A percentile compares a stretch with the other conserved stretches of the same genome.
Evolutionary conservation across 2,113 vertebrate species (phyloP).

Genomic region (Dasyurus viverrinus): DNA sequence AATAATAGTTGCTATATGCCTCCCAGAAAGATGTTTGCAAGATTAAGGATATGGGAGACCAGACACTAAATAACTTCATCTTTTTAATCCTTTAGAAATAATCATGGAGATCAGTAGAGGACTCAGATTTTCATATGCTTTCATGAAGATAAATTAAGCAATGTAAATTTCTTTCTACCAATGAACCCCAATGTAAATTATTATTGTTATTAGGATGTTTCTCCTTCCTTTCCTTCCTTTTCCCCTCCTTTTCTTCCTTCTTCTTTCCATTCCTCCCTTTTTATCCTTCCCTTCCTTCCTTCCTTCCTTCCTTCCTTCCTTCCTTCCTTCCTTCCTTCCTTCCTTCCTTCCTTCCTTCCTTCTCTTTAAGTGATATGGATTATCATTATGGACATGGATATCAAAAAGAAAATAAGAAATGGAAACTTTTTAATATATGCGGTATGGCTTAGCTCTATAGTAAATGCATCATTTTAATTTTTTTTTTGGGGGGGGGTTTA

Average conservation of each 20-base stretch:
- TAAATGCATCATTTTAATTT: not conserved
- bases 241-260: too few species aligned
- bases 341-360: too few species aligned
- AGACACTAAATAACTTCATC: not conserved
- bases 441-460: not conserved
- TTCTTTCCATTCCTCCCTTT: too few species aligned
- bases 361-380: not conserved
- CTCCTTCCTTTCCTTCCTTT: not conserved
- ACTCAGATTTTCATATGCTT: not conserved
- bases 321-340: too few species aligned
- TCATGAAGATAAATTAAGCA: not conserved
- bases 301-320: not conserved
- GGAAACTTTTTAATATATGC: not conserved
- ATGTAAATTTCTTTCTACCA: not conserved
- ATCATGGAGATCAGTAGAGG: not conserved
- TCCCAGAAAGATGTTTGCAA: not conserved
- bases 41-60: not conserved
- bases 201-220: not conserved
- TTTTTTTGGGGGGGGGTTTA: too few species aligned
- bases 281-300: too few species aligned
- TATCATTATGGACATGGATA: not conserved
- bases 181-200: not conserved
- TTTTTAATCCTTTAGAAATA: not conserved
- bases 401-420: not conserved
- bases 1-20: not conserved